A percentile compares a stretch with the other conserved stretches of the same genome.
These are phyloP conservation scores for Selenia dentaria DNA, from an alignment of 2,888 invertebrate species.

Conservation along the genomic window DNA sequence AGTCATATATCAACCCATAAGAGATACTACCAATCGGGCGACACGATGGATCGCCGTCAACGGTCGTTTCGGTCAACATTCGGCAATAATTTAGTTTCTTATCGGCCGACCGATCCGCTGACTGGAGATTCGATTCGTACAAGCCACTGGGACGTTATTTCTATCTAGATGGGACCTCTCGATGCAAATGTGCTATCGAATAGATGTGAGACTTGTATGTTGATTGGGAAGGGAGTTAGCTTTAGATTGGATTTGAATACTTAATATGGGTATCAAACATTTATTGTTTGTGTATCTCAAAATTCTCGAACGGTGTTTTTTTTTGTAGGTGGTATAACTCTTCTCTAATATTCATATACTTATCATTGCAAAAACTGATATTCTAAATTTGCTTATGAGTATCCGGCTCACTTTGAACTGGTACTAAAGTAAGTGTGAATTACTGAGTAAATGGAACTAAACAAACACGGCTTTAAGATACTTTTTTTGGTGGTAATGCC, in stretches of 20 bases:
- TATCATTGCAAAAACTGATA: no score
- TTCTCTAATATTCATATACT: no score
- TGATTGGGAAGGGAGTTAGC: slow-evolving; percentile 4
- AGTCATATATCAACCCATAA: background rate
- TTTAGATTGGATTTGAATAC: slow-evolving; percentile 1
- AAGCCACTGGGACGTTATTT: slow-evolving; percentile 24
- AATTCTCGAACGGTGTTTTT: no score
- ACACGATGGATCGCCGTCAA: slow-evolving; percentile 23
- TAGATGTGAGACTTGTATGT: slow-evolving; percentile 4
- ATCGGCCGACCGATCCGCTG: slow-evolving; percentile 68
- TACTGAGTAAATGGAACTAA: no score
- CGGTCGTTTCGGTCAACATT: slow-evolving; percentile 56
- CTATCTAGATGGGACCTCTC: slow-evolving; percentile 30
- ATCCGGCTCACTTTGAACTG: no score
- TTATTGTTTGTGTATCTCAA: no score
- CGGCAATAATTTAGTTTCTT: slow-evolving; percentile 73
- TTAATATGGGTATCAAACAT: background rate
- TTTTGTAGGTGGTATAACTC: no score
- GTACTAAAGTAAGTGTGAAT: no score
- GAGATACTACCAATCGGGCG: slow-evolving; percentile 1
- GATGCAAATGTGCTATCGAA: slow-evolving; percentile 23
- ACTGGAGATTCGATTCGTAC: slow-evolving; percentile 51
- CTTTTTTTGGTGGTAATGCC: no score
- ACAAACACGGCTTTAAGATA: no score
- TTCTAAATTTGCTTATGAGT: no score